Evolutionary conservation across 1,140 invertebrate species (phyloP).

Genomic region (Cylas formicarius): DNA sequence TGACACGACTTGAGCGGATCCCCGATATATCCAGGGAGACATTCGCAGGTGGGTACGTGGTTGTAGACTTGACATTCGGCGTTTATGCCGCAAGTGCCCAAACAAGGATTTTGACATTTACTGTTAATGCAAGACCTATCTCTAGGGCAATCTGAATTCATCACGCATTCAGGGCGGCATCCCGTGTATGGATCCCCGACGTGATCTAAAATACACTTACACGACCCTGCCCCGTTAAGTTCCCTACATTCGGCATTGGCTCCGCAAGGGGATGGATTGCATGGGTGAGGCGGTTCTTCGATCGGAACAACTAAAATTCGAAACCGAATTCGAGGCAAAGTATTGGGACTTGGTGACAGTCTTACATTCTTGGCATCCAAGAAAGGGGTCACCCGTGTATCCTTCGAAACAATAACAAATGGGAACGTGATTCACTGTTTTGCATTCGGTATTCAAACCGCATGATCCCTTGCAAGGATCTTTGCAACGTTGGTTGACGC

Average conservation of each 20-base stretch:
- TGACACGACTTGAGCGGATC: constrained; percentile 51
- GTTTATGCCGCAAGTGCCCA: constrained; percentile 57
- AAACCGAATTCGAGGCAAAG: constrained; percentile 5
- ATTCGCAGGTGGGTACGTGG: constrained; percentile 62
- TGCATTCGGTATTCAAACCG: constrained; percentile 57
- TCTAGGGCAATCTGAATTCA: constrained; percentile 58
- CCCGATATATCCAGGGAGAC: constrained; percentile 58
- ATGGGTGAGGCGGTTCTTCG: constrained; percentile 46
- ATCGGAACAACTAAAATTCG: constrained; percentile 37
- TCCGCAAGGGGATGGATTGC: constrained; percentile 67
- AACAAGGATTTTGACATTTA: constrained; percentile 59
- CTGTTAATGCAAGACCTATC: constrained; percentile 56
- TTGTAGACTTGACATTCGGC: constrained; percentile 62
- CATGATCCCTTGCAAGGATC: constrained; percentile 62
- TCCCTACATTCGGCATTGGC: constrained; percentile 74
- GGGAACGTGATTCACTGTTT: constrained; percentile 58
- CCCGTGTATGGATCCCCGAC: constrained; percentile 65
- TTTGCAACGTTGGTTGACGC: constrained; percentile 58
- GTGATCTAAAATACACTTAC: constrained; percentile 62
- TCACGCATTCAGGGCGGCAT: constrained; percentile 66
- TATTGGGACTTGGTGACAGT: constrained; percentile 2
- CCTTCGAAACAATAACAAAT: constrained; percentile 48
- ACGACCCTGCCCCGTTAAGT: constrained; percentile 59
- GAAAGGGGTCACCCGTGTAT: constrained; percentile 51
- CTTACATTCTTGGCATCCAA: constrained; percentile 45